phyloP scores from a whole-genome alignment of 2,113 vertebrate genomes.

The Potamarius usumacintae region DNA sequence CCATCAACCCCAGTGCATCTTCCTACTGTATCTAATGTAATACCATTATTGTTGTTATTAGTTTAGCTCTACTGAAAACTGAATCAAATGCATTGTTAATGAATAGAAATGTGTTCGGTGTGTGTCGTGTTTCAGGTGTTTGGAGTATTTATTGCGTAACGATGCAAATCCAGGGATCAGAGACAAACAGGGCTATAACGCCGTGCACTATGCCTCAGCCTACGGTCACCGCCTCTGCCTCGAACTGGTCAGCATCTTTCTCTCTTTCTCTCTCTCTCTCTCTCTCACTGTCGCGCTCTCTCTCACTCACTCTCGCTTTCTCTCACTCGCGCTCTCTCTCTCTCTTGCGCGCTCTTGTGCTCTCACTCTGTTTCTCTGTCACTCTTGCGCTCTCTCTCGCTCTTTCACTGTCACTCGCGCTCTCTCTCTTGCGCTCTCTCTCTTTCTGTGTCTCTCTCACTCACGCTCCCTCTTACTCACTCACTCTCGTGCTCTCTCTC shows the following conservation, averaged over 20 bases:
- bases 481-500: no score
- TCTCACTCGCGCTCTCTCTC: neutral
- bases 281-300: neutral
- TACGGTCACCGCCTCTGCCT: constrained; percentile 78
- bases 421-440: no score
- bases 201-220: constrained; percentile 91
- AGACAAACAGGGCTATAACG: constrained; percentile 96
- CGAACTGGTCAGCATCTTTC: constrained; percentile 72
- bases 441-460: no score
- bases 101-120: neutral
- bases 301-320: neutral
- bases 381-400: no score
- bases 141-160: constrained; percentile 96
- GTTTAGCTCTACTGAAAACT: neutral
- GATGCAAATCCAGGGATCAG: constrained; percentile 96
- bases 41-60: neutral
- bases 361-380: no score
- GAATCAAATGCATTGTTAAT: neutral
- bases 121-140: constrained; percentile 79
- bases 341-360: no score
- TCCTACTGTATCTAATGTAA: no score
- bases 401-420: no score
- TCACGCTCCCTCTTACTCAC: no score
- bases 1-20: no score
- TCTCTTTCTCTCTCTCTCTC: no score